Base-by-base conservation (phyloP, 1,140 invertebrate species). In the Anadara kagoshimensis region DNA sequence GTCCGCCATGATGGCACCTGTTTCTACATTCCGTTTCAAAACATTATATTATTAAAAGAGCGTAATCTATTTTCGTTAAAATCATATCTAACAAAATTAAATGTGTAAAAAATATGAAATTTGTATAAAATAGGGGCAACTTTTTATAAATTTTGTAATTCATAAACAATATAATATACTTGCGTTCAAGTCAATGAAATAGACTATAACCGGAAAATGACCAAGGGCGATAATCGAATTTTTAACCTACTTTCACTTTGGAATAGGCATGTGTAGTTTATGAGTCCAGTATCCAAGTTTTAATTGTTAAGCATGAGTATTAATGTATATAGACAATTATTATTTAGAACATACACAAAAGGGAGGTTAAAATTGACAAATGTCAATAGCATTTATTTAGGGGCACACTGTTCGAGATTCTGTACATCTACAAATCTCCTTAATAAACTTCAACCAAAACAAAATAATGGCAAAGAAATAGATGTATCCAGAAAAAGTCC, bases 1-100 rank as follows among this genome's bases (percentile, higher is more conserved):
- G 44, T 86, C 85, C 3, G 83, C 79, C 85, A 86, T 86, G 47
- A 78, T 85, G 20, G 43, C 41, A 10, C 12, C 16, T 58, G 41
- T 22, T 51, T 49, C 51, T 45, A 36, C 1, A 65, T 14, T 5
- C 24, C 41, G 26, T 22, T 16, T 70, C 4, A 51, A 1, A 1
- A 22, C 29, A 61, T 53, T 26, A 44, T 26, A 14, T 1, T 24
- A n/a, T 29, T 54, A 12, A 66, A 8, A 7, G 44, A 20, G 54
- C 47, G 44, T n/a, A 51, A 36, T 44, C 20, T 5, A 16, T 0
- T 20, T 43, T 14, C 5, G n/a, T 62, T 62, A n/a, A 22, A 26
- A 20, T 26, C 11, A n/a, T 58, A 58, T 26, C 11, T 1, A 5
- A 20, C 26, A 26, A 20, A 12, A 14, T 29, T 22, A 10, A 36